A percentile compares a stretch with the other conserved stretches of the same genome.
Conservation (phyloP, 2,797 vertebrate genomes). For the Dryobates pubescens region DNA sequence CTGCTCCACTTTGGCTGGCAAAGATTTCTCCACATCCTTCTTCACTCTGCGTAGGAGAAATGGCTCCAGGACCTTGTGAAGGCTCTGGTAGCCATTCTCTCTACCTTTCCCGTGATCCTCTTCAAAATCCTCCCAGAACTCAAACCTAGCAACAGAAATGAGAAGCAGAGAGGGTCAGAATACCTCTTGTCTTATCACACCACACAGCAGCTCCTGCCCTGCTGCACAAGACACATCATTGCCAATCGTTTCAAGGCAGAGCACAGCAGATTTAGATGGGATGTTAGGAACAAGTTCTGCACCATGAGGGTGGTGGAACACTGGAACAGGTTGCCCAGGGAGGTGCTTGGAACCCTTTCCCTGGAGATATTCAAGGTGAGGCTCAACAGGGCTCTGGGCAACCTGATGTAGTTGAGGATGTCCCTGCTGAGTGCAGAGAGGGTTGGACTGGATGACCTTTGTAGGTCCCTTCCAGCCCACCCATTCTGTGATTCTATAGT, state of each 20-base stretch:
- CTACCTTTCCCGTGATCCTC: constrained; percentile 94
- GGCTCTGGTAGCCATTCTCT: constrained; percentile 97
- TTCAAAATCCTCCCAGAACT: constrained; percentile 98
- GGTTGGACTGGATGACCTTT: too few relatives aligned
- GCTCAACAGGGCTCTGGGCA: too few relatives aligned
- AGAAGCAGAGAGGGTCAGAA: not conserved
- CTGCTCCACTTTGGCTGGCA: constrained; percentile 99
- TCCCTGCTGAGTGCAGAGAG: too few relatives aligned
- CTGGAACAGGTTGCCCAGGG: too few relatives aligned
- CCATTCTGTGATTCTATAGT: not conserved
- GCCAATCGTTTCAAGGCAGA: too few relatives aligned
- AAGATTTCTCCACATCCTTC: constrained; percentile 98
- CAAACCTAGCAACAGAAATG: constrained; percentile 81
- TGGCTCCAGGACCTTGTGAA: constrained; percentile 97
- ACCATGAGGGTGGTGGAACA: too few relatives aligned
- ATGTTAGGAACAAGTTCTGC: too few relatives aligned
- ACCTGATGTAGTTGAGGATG: too few relatives aligned
- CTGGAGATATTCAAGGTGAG: too few relatives aligned
- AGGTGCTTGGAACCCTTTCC: too few relatives aligned
- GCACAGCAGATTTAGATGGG: too few relatives aligned
- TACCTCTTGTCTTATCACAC: not conserved
- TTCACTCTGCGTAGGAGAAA: constrained; percentile 97
- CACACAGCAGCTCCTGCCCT: not conserved
- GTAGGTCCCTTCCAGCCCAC: too few relatives aligned
- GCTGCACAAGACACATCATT: not conserved